Evolutionary conservation across 2,888 invertebrate species (phyloP), one percentile per base, ranked within the genome.

Genomic region (Polyploca ridens): DNA sequence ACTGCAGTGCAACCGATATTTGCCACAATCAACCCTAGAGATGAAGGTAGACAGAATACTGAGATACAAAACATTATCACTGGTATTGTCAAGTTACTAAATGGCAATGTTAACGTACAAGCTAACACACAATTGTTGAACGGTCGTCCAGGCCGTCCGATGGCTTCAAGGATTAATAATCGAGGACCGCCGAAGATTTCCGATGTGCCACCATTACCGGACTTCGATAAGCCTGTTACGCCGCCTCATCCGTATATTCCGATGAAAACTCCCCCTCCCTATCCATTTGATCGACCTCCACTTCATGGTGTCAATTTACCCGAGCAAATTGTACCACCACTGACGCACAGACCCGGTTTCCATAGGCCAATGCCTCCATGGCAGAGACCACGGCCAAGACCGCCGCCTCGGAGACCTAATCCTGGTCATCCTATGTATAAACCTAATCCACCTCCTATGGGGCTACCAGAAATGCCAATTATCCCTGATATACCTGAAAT

Each of bases 11-110:
- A 90, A 80, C 93, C 90, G 84, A 93, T 87, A 77, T 94, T 94
- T 93, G 95, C 94, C 83, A 94, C 94, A 80, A 90, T 82, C 69
- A 90, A 86, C 88, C 93, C 78, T 92, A 94, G 83, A 49, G 90
- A 93, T 14, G 89, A 90, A 27, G 90, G 89, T 0, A 77, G 94
- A 65, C 94, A 94, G 72, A 93, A 93, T 61, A 88, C 90, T 0
- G 98, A 98, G 82, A 98, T 98, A 66, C 98, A 98, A 85, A 98
- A 98, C 79, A 98, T 98, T 41, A 97, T 98, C 46, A 97, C 97
- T 2, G 98, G 98, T 10, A 97, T 98, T 62, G 98, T 98, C 0
- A 98, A 98, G 84, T 87, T 98, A 13, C 90, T 98, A 1, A 98
- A 98, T 71, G 98, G 98, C 0, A 98, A 98, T 77, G 98, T 98